Percentiles rank a stretch among this genome's conserved stretches.
phyloP scores from a whole-genome alignment of 1,140 invertebrate species.

The Drosophila prosaltans region DNA sequence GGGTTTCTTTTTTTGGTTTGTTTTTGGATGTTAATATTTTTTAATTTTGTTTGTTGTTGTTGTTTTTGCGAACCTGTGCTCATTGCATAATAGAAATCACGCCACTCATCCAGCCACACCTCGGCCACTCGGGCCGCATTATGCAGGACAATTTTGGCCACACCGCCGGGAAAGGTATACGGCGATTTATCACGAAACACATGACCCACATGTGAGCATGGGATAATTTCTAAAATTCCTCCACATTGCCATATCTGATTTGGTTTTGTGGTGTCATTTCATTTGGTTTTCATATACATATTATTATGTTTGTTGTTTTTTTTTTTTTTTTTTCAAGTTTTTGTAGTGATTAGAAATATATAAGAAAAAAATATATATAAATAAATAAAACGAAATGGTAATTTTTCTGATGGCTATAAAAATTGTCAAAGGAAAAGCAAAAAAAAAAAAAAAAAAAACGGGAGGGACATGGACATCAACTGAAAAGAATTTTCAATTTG shows the following conservation, averaged over 20 bases:
- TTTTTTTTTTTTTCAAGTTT: constrained; percentile 39
- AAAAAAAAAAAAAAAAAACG: constrained; percentile 8
- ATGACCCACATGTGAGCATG: constrained; percentile 98
- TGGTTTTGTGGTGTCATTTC: constrained; percentile 56
- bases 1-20: constrained; percentile 48
- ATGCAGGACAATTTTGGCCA: constrained; percentile 97
- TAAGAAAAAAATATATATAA: not conserved
- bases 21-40: constrained; percentile 44
- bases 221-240: constrained; percentile 96
- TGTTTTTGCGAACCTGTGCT: constrained; percentile 93
- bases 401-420: constrained; percentile 34
- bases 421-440: constrained; percentile 42
- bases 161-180: constrained; percentile 99
- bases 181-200: constrained; percentile 99
- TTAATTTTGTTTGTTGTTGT: constrained; percentile 36
- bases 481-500: constrained; percentile 27
- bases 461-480: not conserved
- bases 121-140: constrained; percentile 98
- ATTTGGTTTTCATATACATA: constrained; percentile 45
- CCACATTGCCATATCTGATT: constrained; percentile 98
- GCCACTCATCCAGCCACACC: constrained; percentile 99
- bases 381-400: constrained; percentile 2
- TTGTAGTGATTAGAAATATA: constrained; percentile 52
- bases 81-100: constrained; percentile 99
- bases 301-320: constrained; percentile 5